Evolutionary conservation across 1,140 invertebrate species (phyloP).

Genomic region (Drosophila bifasciata): DNA sequence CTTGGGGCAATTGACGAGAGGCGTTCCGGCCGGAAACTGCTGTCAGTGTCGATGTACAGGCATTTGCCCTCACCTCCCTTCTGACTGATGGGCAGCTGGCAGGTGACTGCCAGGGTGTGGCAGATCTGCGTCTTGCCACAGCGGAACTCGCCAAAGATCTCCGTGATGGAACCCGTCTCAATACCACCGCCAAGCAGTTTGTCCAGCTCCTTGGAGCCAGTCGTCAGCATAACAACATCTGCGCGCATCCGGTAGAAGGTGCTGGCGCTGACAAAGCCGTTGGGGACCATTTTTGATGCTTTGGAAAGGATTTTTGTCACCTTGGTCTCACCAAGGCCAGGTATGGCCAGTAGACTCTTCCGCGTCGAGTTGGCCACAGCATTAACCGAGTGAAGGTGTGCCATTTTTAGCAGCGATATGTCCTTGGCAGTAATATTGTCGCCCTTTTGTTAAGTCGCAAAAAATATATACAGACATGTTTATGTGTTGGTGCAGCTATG

Average conservation of each 20-base stretch:
- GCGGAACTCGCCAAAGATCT: conserved; percentile 99
- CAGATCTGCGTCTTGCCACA: conserved; percentile 99
- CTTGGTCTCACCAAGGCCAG: conserved; percentile 98
- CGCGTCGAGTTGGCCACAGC: conserved; percentile 97
- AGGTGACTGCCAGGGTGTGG: conserved; percentile 98
- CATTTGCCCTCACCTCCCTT: conserved; percentile 99
- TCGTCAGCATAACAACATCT: conserved; percentile 95
- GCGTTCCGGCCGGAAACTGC: conserved; percentile 96
- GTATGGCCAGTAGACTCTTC: conserved; percentile 94
- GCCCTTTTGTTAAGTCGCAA: conserved; percentile 24
- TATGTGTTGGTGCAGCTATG: neutral
- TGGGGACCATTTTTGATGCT: conserved; percentile 96
- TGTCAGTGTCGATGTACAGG: conserved; percentile 99
- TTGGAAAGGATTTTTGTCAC: conserved; percentile 97
- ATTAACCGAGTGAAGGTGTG: conserved; percentile 97
- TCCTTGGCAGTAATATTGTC: conserved; percentile 95
- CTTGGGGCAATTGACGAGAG: conserved; percentile 93
- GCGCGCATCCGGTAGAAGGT: conserved; percentile 97
- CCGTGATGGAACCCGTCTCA: conserved; percentile 99
- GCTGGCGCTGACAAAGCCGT: conserved; percentile 99
- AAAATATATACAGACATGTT: too few species aligned
- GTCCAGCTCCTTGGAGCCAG: conserved; percentile 97
- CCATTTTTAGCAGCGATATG: conserved; percentile 96
- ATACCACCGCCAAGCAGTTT: conserved; percentile 97
- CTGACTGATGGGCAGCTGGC: conserved; percentile 97